A percentile compares a stretch with the other conserved stretches of the same genome.
These are phyloP conservation scores for Dermatophagoides farinae DNA, from an alignment of 1,140 invertebrate species.

Conservation along the genomic window DNA sequence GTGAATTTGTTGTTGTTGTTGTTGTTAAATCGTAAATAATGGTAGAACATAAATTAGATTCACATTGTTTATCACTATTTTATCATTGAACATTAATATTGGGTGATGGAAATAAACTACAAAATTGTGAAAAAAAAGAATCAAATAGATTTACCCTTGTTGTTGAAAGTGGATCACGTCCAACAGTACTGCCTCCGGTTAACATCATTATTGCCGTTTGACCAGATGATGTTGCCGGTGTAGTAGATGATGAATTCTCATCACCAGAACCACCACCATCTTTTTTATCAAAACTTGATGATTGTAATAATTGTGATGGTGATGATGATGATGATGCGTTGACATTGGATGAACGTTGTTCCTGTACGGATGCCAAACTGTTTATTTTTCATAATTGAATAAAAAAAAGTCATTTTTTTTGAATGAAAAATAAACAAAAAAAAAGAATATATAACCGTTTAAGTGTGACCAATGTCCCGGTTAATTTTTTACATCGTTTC, in stretches of 20 bases:
- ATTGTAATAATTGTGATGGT: constrained; percentile 22
- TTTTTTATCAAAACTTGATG: constrained; percentile 10
- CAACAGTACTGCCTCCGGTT: too few relatives aligned
- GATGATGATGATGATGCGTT: constrained; percentile 12
- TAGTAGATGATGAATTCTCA: not conserved
- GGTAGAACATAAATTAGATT: too few relatives aligned
- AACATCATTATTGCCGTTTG: too few relatives aligned
- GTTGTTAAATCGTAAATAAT: too few relatives aligned
- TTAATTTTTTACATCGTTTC: constrained; percentile 81
- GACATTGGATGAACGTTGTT: constrained; percentile 39
- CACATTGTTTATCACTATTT: too few relatives aligned
- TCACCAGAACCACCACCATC: not conserved
- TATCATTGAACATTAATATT: too few relatives aligned
- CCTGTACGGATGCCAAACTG: constrained; percentile 81
- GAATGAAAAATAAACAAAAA: not conserved
- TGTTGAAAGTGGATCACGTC: too few relatives aligned
- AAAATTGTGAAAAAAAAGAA: too few relatives aligned
- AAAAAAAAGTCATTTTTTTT: not conserved
- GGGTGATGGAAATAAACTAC: too few relatives aligned
- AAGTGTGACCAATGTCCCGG: constrained; percentile 79
- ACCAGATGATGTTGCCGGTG: not conserved
- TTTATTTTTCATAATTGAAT: constrained; percentile 16
- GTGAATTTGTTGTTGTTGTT: too few relatives aligned
- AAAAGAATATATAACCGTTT: constrained; percentile 42
- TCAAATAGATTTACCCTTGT: too few relatives aligned